Base-by-base conservation (phyloP, 1,140 invertebrate species). In the Aculops lycopersici region DNA sequence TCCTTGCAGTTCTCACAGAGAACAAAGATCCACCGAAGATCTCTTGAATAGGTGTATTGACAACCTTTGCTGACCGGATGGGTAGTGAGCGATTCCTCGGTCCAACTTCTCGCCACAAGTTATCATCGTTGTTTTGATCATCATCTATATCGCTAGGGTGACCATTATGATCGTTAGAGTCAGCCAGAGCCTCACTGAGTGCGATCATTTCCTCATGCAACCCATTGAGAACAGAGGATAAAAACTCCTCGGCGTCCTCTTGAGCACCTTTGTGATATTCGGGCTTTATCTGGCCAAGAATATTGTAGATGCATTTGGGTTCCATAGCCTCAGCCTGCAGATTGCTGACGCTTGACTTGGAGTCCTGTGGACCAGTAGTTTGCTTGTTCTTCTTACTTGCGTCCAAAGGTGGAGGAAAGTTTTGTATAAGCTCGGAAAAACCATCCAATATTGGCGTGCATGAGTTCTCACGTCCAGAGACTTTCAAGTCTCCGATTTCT, bases 191-290 rank as follows among this genome's bases (percentile, higher is more conserved):
- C 37, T 43, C 45, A 4, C 42, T 46, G n/a, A 51, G 37, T 58
- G 80, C 74, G 0, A 81, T 58, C 80, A 94, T 88, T 61, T 92
- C 84, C 56, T 92, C 84, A 56, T 88, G 83, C 21, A 92, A 65
- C 20, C 74, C 74, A 58, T 92, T 90, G 1, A 90, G 64, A 37
- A 92, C 62, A 57, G 74, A 83, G 13, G 75, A 74, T 1, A 90
- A 62, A 56, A 90, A 90, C 51, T 90, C 83, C 56, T 90, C 83
- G 1, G 83, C 83, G 60, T 90, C 83, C 55, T 90, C 80, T 53
- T 90, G 79, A 5, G 76, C 58, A 3, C 76, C 78, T 47, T 58
- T 77, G 18, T 41, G 39, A 19, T 35, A 43, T 41, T 53, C 69
- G 21, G 68, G 64, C 17, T 73, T 68, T 8, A 75, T 71, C 40